Percentiles rank a stretch among this genome's conserved stretches.
These are phyloP conservation scores for Xerus rutilus DNA, from an alignment of 2,797 vertebrate genomes.

Conservation along the genomic window DNA sequence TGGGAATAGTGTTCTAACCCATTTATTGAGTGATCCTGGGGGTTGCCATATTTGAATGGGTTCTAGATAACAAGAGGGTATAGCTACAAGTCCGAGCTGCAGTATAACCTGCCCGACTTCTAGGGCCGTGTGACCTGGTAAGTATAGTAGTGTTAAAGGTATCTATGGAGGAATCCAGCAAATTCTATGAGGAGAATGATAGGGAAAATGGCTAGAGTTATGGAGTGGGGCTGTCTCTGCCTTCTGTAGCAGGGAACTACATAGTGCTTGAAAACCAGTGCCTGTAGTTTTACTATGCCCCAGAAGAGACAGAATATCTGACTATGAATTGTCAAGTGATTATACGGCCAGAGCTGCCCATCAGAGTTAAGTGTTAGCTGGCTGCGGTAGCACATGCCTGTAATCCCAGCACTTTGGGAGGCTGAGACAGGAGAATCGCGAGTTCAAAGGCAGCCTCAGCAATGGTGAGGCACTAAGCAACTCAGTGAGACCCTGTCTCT, in stretches of 20 bases:
- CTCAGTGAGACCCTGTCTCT: too few species aligned
- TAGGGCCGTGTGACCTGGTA: neutral
- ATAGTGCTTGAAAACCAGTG: neutral
- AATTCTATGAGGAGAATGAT: neutral
- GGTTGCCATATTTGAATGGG: neutral
- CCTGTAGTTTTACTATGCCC: neutral
- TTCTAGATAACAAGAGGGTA: conserved; percentile 13
- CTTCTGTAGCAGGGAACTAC: conserved; percentile 5
- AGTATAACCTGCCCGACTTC: neutral
- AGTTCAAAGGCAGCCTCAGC: too few species aligned
- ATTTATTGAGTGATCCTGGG: neutral
- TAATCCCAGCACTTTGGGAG: too few species aligned
- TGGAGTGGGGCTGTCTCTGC: neutral
- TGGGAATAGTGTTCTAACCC: neutral
- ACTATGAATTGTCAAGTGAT: neutral
- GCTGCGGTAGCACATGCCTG: too few species aligned
- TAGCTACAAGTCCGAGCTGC: neutral
- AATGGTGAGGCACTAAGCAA: too few species aligned
- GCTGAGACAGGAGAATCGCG: too few species aligned
- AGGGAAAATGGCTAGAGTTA: neutral
- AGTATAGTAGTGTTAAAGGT: neutral
- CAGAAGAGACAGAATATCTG: neutral
- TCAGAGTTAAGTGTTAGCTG: neutral
- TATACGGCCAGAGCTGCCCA: neutral
- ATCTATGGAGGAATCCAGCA: neutral